These are phyloP conservation scores for Valencia hispanica DNA, from an alignment of 2,797 vertebrate genomes.

Conservation along the genomic window DNA sequence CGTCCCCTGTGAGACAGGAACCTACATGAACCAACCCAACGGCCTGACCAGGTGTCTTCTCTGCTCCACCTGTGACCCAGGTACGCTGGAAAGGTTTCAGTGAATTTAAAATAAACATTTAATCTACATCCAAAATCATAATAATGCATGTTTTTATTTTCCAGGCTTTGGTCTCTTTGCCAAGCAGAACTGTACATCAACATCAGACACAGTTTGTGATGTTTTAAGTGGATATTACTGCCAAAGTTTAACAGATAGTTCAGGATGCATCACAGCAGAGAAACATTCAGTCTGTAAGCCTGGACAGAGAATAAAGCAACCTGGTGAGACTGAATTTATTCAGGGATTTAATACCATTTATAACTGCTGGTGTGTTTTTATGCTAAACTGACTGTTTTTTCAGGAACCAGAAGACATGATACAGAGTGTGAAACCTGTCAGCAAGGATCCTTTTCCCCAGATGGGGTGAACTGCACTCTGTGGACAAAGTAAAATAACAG, in stretches of 20 bases:
- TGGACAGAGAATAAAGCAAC: conserved; percentile 45
- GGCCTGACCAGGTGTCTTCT: conserved; percentile 3
- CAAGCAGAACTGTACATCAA: conserved; percentile 14
- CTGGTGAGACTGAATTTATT: conserved; percentile 39
- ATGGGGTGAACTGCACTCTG: background rate
- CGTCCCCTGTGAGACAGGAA: conserved; percentile 11
- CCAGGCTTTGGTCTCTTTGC: conserved; percentile 43
- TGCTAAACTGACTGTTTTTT: conserved; percentile 1
- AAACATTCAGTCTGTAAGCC: conserved; percentile 22
- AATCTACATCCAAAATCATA: too few relatives aligned
- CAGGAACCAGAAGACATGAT: conserved; percentile 59
- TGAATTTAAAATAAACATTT: background rate
- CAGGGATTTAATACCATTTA: background rate
- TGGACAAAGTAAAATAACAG: background rate
- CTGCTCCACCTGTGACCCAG: conserved; percentile 43
- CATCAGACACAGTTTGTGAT: conserved; percentile 36
- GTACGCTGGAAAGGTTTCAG: conserved; percentile 20
- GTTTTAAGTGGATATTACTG: conserved; percentile 54
- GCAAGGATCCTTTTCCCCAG: background rate
- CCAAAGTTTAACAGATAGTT: fast-evolving
- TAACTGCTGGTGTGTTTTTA: background rate
- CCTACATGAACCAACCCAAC: conserved; percentile 51
- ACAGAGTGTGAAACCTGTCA: conserved; percentile 43
- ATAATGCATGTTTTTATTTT: background rate
- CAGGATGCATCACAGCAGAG: conserved; percentile 30